Conservation (phyloP, 2,797 vertebrate species). For the Morus bassanus region DNA sequence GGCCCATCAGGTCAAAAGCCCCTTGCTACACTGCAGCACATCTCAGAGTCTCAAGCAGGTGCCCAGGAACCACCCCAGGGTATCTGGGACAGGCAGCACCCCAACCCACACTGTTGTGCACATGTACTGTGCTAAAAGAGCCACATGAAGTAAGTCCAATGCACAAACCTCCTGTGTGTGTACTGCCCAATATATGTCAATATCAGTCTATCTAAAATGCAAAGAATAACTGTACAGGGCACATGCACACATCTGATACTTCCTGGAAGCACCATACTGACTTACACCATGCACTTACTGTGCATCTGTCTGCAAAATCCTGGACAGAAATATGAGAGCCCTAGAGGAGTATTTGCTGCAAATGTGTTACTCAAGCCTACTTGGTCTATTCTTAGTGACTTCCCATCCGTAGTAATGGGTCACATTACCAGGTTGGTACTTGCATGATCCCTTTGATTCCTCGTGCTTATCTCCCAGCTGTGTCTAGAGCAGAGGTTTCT, state of each 20-base stretch:
- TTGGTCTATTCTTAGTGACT: not conserved
- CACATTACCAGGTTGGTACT: not conserved
- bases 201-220: not conserved
- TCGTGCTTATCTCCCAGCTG: not conserved
- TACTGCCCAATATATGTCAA: not conserved
- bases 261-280: not conserved
- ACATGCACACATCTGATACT: not conserved
- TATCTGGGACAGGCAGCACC: not conserved
- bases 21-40: not conserved
- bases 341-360: not conserved
- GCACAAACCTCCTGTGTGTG: not conserved
- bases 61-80: not conserved
- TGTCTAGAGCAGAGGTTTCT: not conserved
- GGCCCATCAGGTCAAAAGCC: not conserved
- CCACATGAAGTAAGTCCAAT: not conserved
- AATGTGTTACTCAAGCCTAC: not conserved
- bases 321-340: not conserved
- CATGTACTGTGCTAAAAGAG: not conserved
- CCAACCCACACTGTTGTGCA: not conserved
- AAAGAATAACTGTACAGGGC: not conserved
- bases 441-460: not conserved
- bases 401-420: not conserved
- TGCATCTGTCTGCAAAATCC: not conserved
- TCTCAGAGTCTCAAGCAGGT: not conserved
- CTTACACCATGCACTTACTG: not conserved